Percentiles rank a stretch among this genome's conserved stretches.
Conservation (phyloP, 1,140 invertebrate genomes). For the Mizuhopecten yessoensis region DNA sequence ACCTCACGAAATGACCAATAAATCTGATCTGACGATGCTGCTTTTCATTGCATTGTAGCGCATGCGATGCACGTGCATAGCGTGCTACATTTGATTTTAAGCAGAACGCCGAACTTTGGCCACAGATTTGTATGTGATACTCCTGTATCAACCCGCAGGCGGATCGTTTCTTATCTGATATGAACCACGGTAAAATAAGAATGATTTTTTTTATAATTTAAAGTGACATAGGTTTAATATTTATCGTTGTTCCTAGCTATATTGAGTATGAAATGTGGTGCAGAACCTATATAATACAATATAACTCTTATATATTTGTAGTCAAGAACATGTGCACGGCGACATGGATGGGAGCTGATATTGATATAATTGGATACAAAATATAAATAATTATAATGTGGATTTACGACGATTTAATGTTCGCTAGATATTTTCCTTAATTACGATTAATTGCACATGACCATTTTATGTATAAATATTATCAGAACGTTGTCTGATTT, state of each 20-base stretch:
- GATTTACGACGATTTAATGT: too few relatives aligned
- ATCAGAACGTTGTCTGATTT: too few relatives aligned
- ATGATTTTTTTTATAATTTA: conserved; percentile 22
- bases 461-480: too few relatives aligned
- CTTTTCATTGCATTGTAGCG: neutral
- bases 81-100: neutral
- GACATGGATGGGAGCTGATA: neutral
- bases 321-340: neutral
- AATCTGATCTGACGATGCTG: neutral
- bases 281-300: too few relatives aligned
- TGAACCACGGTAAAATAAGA: neutral
- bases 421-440: too few relatives aligned
- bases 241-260: neutral
- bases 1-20: conserved; percentile 2
- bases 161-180: neutral
- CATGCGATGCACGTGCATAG: neutral
- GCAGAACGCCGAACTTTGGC: neutral
- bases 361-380: neutral
- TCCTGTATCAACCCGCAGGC: neutral
- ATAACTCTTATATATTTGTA: too few relatives aligned
- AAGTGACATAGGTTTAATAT: neutral
- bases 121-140: neutral
- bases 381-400: too few relatives aligned
- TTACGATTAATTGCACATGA: too few relatives aligned
- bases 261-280: too few relatives aligned